Conservation (phyloP, 23 tunicate species). For the Aplidium turbinatum region DNA sequence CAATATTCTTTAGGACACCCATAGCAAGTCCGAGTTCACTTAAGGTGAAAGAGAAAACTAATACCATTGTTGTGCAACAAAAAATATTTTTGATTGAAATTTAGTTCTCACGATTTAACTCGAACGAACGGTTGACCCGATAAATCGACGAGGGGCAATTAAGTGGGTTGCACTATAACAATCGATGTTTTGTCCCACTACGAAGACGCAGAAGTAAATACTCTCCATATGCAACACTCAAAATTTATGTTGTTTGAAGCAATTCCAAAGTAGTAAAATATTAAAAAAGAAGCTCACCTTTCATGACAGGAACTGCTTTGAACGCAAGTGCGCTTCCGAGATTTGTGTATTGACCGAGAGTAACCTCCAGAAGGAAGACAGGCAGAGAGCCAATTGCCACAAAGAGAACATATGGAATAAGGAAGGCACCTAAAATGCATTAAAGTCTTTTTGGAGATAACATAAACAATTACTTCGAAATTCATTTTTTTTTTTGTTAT, state of each 20-base stretch:
- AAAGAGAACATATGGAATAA: constrained; percentile 80
- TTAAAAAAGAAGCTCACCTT: constrained; percentile 69
- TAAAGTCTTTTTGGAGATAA: neutral
- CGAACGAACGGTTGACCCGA: neutral
- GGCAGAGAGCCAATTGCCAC: constrained; percentile 83
- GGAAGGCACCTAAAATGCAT: constrained; percentile 72
- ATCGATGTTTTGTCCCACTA: too few species aligned
- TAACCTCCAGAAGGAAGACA: constrained; percentile 84
- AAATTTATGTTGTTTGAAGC: too few species aligned
- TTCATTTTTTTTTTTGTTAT: too few species aligned
- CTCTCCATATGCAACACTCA: too few species aligned
- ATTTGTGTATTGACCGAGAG: constrained; percentile 81
- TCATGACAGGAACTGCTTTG: constrained; percentile 79
- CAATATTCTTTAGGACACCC: too few species aligned
- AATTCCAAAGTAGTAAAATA: too few species aligned
- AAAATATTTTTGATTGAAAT: neutral
- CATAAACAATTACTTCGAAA: too few species aligned
- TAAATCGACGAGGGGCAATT: neutral
- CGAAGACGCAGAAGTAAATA: too few species aligned
- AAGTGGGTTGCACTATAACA: neutral
- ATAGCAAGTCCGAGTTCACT: too few species aligned
- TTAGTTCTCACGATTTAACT: neutral
- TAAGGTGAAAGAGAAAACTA: too few species aligned
- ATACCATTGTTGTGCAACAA: neutral
- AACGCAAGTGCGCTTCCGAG: constrained; percentile 72